A percentile compares a stretch with the other conserved stretches of the same genome.
phyloP scores from a whole-genome alignment of 1,140 invertebrate genomes.

The Bacillus rossius region DNA sequence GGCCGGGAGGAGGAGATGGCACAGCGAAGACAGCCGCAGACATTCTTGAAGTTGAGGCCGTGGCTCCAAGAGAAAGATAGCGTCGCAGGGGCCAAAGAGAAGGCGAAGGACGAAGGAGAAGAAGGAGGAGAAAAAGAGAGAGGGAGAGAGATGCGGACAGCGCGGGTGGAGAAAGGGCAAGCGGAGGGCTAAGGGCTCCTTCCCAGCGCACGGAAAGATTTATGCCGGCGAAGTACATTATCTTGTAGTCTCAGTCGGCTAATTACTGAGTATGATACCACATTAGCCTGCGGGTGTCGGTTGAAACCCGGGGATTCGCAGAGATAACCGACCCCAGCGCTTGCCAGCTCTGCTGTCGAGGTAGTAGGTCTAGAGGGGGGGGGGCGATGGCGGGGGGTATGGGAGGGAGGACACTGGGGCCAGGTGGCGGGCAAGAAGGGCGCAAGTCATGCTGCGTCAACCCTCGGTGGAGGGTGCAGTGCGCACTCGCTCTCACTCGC shows the following conservation, averaged over 20 bases:
- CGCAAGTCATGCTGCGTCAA: no score
- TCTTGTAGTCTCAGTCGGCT: slow-evolving; percentile 49
- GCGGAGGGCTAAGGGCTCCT: slow-evolving; percentile 2
- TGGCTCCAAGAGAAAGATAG: no score
- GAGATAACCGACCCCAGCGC: slow-evolving; percentile 33
- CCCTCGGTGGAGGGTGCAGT: no score
- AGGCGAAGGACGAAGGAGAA: neutral
- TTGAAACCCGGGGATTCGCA: slow-evolving; percentile 15
- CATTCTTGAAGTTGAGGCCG: no score
- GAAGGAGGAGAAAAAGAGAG: neutral
- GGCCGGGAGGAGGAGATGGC: no score
- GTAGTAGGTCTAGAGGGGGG: neutral
- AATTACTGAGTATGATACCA: slow-evolving; percentile 48
- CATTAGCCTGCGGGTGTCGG: slow-evolving; percentile 40
- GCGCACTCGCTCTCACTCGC: no score
- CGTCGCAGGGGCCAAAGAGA: no score
- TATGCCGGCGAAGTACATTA: slow-evolving; percentile 47
- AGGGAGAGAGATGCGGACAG: neutral
- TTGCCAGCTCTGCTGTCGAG: no score
- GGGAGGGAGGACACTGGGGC: neutral
- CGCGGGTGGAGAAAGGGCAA: slow-evolving; percentile 3
- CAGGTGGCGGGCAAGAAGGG: neutral
- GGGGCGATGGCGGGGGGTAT: neutral
- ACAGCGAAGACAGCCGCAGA: no score
- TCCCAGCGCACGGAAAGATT: slow-evolving; percentile 37